phyloP scores from a whole-genome alignment of 2,888 invertebrate species.

The Drosophila pseudotakahashii region DNA sequence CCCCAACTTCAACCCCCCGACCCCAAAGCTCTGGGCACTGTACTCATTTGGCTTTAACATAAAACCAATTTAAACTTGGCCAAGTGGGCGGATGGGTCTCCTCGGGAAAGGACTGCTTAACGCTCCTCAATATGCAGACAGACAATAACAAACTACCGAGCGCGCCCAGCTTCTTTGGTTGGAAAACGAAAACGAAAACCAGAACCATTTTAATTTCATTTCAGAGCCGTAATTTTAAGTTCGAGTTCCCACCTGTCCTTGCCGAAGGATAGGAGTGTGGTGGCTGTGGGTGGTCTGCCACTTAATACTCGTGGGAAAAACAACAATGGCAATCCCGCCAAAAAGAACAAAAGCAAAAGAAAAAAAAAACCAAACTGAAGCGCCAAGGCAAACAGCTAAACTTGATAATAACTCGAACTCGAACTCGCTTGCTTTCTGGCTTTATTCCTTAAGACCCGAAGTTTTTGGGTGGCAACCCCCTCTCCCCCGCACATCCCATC shows the following conservation, averaged over 20 bases:
- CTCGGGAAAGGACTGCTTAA: constrained; percentile 54
- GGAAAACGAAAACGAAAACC: constrained; percentile 45
- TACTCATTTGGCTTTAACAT: constrained; percentile 80
- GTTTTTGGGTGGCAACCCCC: constrained; percentile 13
- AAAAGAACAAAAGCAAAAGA: constrained; percentile 5
- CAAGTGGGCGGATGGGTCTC: constrained; percentile 42
- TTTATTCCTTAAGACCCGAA: constrained; percentile 59
- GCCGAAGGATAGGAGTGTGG: constrained; percentile 5
- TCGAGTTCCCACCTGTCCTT: constrained; percentile 52
- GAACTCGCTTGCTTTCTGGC: constrained; percentile 69
- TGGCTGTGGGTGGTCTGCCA: constrained; percentile 24
- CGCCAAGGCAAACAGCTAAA: constrained; percentile 39
- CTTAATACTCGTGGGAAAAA: constrained; percentile 77
- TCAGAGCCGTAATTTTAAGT: constrained; percentile 70
- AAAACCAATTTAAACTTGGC: constrained; percentile 78
- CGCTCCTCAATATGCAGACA: constrained; percentile 68
- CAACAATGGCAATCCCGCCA: constrained; percentile 61
- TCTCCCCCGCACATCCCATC: neutral
- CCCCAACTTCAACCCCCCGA: constrained; percentile 1
- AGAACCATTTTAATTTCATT: constrained; percentile 75
- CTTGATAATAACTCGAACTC: constrained; percentile 72
- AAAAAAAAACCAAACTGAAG: constrained; percentile 7
- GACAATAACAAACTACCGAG: constrained; percentile 62
- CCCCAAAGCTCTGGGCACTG: constrained; percentile 9
- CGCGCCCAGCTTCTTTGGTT: constrained; percentile 4